phyloP scores from a whole-genome alignment of 2,113 vertebrate genomes.

The Jaculus jaculus region DNA sequence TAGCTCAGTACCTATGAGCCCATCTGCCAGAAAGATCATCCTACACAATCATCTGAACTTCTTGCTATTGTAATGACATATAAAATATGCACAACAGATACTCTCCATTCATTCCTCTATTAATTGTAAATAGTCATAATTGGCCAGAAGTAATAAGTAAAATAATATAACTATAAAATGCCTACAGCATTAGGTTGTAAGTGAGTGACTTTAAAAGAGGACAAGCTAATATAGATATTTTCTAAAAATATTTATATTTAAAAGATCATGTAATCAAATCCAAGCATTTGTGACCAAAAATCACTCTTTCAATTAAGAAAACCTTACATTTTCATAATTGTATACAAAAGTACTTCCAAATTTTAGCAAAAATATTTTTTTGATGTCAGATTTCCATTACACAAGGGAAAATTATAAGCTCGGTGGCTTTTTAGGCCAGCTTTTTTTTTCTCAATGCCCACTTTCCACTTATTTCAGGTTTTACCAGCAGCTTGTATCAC shows the following conservation, averaged over 20 bases:
- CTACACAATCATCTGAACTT: background rate
- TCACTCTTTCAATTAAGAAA: conserved; percentile 42
- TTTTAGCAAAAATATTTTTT: conserved; percentile 44
- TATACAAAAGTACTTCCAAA: conserved; percentile 5
- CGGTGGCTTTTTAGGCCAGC: background rate
- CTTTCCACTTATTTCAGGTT: conserved; percentile 47
- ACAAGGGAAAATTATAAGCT: conserved; percentile 39
- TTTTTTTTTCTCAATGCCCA: background rate
- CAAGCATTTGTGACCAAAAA: conserved; percentile 46
- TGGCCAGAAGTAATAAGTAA: conserved; percentile 3
- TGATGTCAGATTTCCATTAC: conserved; percentile 54
- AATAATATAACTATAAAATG: conserved; percentile 21
- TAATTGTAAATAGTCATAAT: conserved; percentile 15
- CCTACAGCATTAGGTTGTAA: background rate
- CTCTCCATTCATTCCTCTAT: conserved; percentile 22
- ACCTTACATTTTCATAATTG: conserved; percentile 18
- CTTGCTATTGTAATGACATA: background rate
- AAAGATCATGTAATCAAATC: conserved; percentile 35
- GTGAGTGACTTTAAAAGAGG: conserved; percentile 36
- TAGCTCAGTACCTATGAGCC: background rate
- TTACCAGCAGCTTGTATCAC: background rate
- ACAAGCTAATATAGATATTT: background rate
- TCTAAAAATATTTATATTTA: background rate
- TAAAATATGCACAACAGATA: background rate
- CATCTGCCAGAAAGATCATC: background rate